Base-by-base conservation (phyloP, 2,797 vertebrate species). In the Brachyrhaphis roseni region DNA sequence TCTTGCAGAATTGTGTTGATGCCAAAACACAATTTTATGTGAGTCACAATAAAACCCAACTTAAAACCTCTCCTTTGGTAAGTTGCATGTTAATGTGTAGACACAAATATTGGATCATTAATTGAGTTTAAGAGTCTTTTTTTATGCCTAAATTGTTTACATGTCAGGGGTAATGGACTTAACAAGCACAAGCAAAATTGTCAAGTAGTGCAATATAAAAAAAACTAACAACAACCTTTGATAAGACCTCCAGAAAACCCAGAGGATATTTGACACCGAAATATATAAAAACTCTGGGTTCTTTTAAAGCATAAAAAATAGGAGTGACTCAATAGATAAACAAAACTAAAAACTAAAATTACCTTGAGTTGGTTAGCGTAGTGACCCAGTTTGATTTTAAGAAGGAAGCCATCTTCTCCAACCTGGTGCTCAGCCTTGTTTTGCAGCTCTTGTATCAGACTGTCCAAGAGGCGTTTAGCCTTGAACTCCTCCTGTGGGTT, bases 401-500 rank as follows among this genome's bases (percentile, higher is more conserved):
- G 96, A 77, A 98, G 92, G 85, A 99, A 99, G 81, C 97, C 97
- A 0, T 99, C 98, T 82, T 98, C 98, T 23, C 98, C 98, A 86
- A 98, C 97, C 87, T 98, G 98, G 93, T 98, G 98, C 79, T 98
- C 98, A 0, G 98, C 98, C 90, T 98, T 99, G 91, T 97, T 99
- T 94, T 97, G 96, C 82, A 97, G 90, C 90, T 97, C 98, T 85
- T 97, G 97, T 82, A 97, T 97, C 87, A 97, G 95, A 79, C 96
- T 97, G 85, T 99, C 98, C 90, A 99, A 91, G 86, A 99, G 94
- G 80, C 98, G 97, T 41, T 98, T 97, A 31, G 98, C 98, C 91
- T 98, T 98, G 91, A 98, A 96, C 75, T 98, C 97, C 92, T 99
- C 98, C 93, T 98, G 97, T 43, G 97, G 97, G 95, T 98, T 99